phyloP scores from a whole-genome alignment of 2,888 invertebrate species.

The Napeogenes inachia region DNA sequence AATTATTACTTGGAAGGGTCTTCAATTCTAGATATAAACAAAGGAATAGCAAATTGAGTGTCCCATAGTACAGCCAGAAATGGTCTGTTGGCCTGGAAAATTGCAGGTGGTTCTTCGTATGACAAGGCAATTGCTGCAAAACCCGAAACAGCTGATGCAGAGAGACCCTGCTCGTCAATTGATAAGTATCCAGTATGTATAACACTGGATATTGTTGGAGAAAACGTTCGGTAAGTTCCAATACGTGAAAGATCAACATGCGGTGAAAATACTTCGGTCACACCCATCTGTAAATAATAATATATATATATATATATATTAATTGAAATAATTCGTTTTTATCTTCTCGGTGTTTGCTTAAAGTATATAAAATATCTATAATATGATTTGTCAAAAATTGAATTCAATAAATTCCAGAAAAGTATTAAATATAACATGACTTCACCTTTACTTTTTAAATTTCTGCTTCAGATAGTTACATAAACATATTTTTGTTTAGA shows the following conservation, averaged over 20 bases:
- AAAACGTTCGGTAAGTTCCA: conserved; percentile 41
- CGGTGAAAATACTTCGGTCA: conserved; percentile 58
- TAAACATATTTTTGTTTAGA: too few species aligned
- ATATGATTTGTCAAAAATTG: too few species aligned
- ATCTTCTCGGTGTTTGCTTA: too few species aligned
- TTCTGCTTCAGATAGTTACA: too few species aligned
- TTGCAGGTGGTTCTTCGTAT: conserved; percentile 51
- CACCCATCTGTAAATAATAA: conserved; percentile 60
- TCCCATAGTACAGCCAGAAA: conserved; percentile 74
- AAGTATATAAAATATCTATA: too few species aligned
- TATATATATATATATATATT: background rate
- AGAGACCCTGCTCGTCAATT: conserved; percentile 72
- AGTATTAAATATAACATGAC: too few species aligned
- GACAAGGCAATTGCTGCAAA: conserved; percentile 70
- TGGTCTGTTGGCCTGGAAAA: conserved; percentile 65
- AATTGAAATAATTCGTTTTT: too few species aligned
- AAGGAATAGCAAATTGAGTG: conserved; percentile 55
- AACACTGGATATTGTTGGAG: conserved; percentile 62
- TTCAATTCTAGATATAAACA: conserved; percentile 72
- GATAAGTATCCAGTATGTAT: conserved; percentile 71
- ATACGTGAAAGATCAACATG: conserved; percentile 55
- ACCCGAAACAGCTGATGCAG: conserved; percentile 66
- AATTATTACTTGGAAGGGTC: conserved; percentile 46
- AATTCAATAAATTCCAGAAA: too few species aligned
- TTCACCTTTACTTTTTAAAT: too few species aligned